Base-by-base conservation (phyloP, 2,113 vertebrate genomes). In the Oreochromis tanganicae region DNA sequence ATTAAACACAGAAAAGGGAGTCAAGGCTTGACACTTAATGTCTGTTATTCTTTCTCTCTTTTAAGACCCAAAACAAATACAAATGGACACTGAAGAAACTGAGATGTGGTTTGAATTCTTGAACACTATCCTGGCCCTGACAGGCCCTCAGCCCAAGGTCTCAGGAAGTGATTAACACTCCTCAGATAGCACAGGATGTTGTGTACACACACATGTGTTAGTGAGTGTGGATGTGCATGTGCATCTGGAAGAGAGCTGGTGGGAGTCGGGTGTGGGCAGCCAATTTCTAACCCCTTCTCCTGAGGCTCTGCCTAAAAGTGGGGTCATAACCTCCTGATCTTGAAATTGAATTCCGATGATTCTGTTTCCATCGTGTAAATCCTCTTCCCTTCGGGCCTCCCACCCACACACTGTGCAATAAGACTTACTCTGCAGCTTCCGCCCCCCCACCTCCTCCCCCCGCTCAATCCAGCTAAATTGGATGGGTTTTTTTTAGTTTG, bases 331-430 rank as follows among this genome's bases (percentile, higher is more conserved):
- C 94, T 91, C 82, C 57, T 87, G 93, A 95, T 94, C 93, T 93
- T 86, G 95, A 95, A 95, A 95, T 95, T 94, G 91, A 96, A 96
- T 96, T 94, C 87, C 81, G 9, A 94, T 95, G 94, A 95, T 93
- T 92, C 91, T 87, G 91, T 87, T 59, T 80, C 84, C 85, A 63
- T 75, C 71, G 85, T 80, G 93, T 86, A 94, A 90, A 91, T 90
- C 90, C 93, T 89, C 81, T 56, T 16, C 86, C 84, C 87, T 46
- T 71, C 10, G 86, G 89, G 88, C 59, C 55, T 68, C 90, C 85
- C 92, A 94, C 92, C 91, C 91, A 91, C 88, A 86, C 88, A 86
- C 55, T 9, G 36, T 27, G 79, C 85, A 85, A 48, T 55, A 66
- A 91, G 68, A 80, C 81, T 84, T 46, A 21, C 87, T 50, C 71